Percentiles rank a stretch among this genome's conserved stretches.
phyloP scores from a whole-genome alignment of 2,113 vertebrate genomes.

The Pseudorasbora parva region DNA sequence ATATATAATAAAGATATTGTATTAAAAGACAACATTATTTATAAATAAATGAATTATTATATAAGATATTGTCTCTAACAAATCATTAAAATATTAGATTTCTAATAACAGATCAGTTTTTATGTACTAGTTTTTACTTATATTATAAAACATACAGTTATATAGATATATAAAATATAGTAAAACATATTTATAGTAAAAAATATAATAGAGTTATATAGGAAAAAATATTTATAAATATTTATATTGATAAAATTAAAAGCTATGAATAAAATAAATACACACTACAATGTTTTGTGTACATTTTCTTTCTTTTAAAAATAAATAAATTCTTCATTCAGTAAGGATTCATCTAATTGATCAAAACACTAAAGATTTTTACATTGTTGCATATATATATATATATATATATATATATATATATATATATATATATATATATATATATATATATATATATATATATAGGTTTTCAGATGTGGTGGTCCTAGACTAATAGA shows the following conservation, averaged over 20 bases:
- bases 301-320: not conserved
- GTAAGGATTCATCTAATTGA: not conserved
- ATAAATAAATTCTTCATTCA: not conserved
- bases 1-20: not conserved
- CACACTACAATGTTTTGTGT: not conserved
- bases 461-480: too few species aligned
- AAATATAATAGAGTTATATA: too few species aligned
- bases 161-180: too few species aligned
- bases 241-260: not conserved
- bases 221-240: too few species aligned
- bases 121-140: not conserved
- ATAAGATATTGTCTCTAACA: too few species aligned
- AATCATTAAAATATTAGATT: not conserved
- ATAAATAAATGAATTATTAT: not conserved
- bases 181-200: too few species aligned
- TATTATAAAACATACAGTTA: too few species aligned
- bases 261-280: not conserved
- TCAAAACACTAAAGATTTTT: not conserved
- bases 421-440: too few species aligned
- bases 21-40: not conserved
- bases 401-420: too few species aligned
- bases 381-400: too few species aligned
- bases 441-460: too few species aligned
- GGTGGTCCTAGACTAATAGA: too few species aligned
- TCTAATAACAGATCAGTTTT: not conserved